Base-by-base conservation (phyloP, 30 jellyfish, hydroid and myxozoan genomes). In the Aurelia aurita region DNA sequence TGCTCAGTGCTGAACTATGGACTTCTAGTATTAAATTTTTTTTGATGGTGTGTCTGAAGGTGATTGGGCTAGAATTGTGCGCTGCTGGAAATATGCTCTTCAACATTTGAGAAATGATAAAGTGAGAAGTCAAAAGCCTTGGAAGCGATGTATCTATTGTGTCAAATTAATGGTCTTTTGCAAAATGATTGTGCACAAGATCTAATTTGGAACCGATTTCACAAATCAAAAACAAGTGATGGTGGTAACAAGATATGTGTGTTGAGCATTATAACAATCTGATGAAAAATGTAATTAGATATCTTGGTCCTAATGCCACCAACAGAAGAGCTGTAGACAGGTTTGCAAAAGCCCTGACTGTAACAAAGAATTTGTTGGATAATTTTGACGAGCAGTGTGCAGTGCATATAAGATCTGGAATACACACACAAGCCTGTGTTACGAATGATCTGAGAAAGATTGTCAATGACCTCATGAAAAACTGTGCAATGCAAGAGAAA, bases 231-330 rank as follows among this genome's bases (percentile, higher is more conserved):
- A 58, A 25, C 21, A 20, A 89, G 93, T 20, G 43, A 35, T 45
- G 93, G 87, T 39, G 93, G 87, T 26, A 83, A 83, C 79, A 69
- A 32, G 93, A 83, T 67, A 69, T 83, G 31, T 79, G 74, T 13
- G 35, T 71, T 2, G 93, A 83, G 82, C 93, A 83, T 51, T 70
- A 54, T 46, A 69, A 58, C 72, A 72, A 81, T 14, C 59, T 69
- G 19, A n/a, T 83, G 58, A 83, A 83, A 68, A 51, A 43, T 23
- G 49, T 72, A 3, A 20, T 67, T 65, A 71, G 77, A 60, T 47
- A 8, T 61, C 61, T 84, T 5, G 89, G 89, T 35, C 72, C 89
- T 2, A 73, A 84, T 51, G 57, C 39, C 31, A 71, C 73, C 3
- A 84, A 73, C 45, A 34, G 44, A 31, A 31, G 20, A 4, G 45